Percentiles rank a stretch among this genome's conserved stretches.
Evolutionary conservation across 2,113 vertebrate species (phyloP).

Genomic region (Lipophrys pholis): DNA sequence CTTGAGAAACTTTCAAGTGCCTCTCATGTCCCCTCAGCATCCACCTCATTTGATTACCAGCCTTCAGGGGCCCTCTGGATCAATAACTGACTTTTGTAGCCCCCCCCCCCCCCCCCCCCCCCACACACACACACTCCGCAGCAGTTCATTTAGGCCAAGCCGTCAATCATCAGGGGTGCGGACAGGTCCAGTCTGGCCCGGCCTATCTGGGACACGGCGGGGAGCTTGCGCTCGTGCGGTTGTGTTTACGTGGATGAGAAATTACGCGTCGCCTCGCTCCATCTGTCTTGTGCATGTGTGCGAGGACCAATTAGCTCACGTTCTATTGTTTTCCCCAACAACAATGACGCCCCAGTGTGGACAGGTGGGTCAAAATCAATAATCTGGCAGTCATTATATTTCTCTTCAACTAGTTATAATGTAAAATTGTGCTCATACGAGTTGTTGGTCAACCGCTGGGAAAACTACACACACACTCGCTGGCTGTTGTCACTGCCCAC

Average conservation of each 20-base stretch:
- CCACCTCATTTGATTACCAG: slow-evolving; percentile 76
- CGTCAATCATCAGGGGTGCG: slow-evolving; percentile 67
- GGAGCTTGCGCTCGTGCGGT: slow-evolving; percentile 18
- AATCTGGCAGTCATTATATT: slow-evolving; percentile 19
- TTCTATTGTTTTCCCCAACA: slow-evolving; percentile 37
- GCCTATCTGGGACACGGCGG: slow-evolving; percentile 36
- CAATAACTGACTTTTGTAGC: slow-evolving; percentile 72
- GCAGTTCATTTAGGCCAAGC: slow-evolving; percentile 68
- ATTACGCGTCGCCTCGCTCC: slow-evolving; percentile 55
- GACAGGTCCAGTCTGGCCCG: slow-evolving; percentile 61
- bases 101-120: slow-evolving; percentile 5
- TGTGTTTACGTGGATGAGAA: slow-evolving; percentile 49
- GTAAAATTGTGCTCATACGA: background rate
- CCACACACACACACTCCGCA: slow-evolving; percentile 31
- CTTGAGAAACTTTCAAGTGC: slow-evolving; percentile 74
- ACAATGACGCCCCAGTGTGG: slow-evolving; percentile 25
- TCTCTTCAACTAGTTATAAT: slow-evolving; percentile 1
- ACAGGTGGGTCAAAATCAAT: slow-evolving; percentile 23
- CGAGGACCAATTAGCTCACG: slow-evolving; percentile 51
- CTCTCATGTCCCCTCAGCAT: slow-evolving; percentile 59
- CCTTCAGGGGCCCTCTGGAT: slow-evolving; percentile 71
- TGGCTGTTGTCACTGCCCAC: slow-evolving; percentile 44
- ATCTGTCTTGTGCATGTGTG: slow-evolving; percentile 58
- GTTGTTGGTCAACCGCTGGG: slow-evolving; percentile 7
- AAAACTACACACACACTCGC: background rate